Evolutionary conservation across 1,140 invertebrate genomes (phyloP).

Genomic region (Drosophila burlai): DNA sequence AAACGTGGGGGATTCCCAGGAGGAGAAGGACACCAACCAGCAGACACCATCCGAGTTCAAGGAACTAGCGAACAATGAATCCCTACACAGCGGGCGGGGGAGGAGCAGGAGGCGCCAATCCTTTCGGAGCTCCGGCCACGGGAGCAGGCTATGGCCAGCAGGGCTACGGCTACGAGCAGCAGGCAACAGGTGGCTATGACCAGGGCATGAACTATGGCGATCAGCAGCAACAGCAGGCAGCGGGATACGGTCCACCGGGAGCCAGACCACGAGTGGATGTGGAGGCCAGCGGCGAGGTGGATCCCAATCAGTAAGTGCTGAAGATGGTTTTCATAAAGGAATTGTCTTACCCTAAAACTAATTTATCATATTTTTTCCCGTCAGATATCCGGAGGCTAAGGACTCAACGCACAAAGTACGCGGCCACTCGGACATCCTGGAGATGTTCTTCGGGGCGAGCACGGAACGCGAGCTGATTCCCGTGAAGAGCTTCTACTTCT

Average conservation of each 20-base stretch:
- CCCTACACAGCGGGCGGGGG: slow-evolving; percentile 63
- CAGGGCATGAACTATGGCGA: slow-evolving; percentile 46
- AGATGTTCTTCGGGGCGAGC: slow-evolving; percentile 91
- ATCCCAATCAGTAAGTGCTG: slow-evolving; percentile 87
- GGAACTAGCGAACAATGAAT: slow-evolving; percentile 66
- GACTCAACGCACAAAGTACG: slow-evolving; percentile 95
- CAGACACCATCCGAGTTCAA: slow-evolving; percentile 36
- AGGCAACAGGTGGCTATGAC: slow-evolving; percentile 65
- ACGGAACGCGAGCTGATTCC: slow-evolving; percentile 96
- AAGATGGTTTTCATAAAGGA: not conserved
- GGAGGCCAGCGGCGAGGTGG: slow-evolving; percentile 90
- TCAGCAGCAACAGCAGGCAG: slow-evolving; percentile 48
- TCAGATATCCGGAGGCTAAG: slow-evolving; percentile 91
- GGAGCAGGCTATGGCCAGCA: slow-evolving; percentile 55
- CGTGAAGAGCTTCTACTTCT: slow-evolving; percentile 99
- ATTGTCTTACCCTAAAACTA: not conserved
- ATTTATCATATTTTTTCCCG: not conserved
- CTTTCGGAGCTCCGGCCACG: slow-evolving; percentile 67
- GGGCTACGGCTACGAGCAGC: slow-evolving; percentile 68
- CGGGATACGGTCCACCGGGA: slow-evolving; percentile 62
- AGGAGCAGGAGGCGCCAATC: slow-evolving; percentile 62
- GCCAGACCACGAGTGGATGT: slow-evolving; percentile 90
- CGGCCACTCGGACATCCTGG: slow-evolving; percentile 92
- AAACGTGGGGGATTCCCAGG: slow-evolving; percentile 11
- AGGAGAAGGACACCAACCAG: slow-evolving; percentile 1